Percentiles rank a stretch among this genome's conserved stretches.
Conservation (phyloP, 2,888 invertebrate species). For the Opisthograptis luteolata region DNA sequence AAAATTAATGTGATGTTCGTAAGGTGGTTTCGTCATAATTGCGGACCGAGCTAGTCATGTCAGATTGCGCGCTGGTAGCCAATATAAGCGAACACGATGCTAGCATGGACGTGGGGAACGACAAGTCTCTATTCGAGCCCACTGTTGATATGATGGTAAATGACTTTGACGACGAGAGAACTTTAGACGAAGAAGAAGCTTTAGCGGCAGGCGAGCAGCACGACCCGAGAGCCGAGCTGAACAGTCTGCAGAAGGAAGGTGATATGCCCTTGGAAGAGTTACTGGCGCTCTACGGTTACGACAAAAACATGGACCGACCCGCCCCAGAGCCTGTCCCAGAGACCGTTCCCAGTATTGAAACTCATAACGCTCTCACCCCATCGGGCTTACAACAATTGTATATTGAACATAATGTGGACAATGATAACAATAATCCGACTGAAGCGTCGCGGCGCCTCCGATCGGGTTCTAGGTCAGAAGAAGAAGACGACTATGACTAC, state of each 20-base stretch:
- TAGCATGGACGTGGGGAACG: conserved; percentile 82
- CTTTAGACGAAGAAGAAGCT: conserved; percentile 98
- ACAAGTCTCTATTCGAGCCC: conserved; percentile 92
- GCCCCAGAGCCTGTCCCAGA: conserved; percentile 66
- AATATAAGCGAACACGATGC: conserved; percentile 83
- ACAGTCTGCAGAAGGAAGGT: conserved; percentile 95
- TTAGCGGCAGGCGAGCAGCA: conserved; percentile 93
- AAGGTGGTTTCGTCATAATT: conserved; percentile 59
- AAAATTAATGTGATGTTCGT: conserved; percentile 61
- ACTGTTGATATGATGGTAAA: conserved; percentile 98
- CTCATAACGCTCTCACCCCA: conserved; percentile 37
- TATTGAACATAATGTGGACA: conserved; percentile 49
- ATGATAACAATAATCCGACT: conserved; percentile 38
- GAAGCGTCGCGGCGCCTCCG: conserved; percentile 77
- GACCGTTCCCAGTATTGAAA: conserved; percentile 58
- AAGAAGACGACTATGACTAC: conserved; percentile 92
- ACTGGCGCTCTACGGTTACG: conserved; percentile 94
- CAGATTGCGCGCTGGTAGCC: conserved; percentile 82
- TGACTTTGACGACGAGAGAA: conserved; percentile 98
- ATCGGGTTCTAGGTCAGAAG: conserved; percentile 90
- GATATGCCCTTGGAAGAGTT: conserved; percentile 98
- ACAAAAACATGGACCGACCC: conserved; percentile 75
- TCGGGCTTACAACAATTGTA: conserved; percentile 79
- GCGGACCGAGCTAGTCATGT: conserved; percentile 76
- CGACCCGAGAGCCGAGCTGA: conserved; percentile 94